Evolutionary conservation across 2,888 invertebrate genomes (phyloP).

Genomic region (Gastrophysa polygoni): DNA sequence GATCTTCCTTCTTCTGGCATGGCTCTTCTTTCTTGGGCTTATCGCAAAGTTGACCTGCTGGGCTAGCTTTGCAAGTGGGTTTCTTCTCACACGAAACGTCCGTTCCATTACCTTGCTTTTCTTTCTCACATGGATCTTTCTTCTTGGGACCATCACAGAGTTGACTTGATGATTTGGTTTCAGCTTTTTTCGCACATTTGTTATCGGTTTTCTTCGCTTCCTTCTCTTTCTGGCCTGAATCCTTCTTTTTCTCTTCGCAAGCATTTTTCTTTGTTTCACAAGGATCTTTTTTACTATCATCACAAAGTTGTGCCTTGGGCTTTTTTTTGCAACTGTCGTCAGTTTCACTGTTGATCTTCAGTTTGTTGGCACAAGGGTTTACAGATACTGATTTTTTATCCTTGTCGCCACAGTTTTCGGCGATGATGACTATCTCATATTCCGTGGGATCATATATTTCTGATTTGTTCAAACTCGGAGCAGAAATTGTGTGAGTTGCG

Average conservation of each 20-base stretch:
- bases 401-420: background rate
- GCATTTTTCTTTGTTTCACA: background rate
- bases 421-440: slow-evolving; percentile 9
- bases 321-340: background rate
- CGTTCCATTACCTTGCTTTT: background rate
- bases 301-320: background rate
- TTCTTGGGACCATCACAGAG: background rate
- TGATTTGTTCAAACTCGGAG: slow-evolving; percentile 6
- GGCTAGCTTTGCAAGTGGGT: background rate
- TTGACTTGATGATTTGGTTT: too few relatives aligned
- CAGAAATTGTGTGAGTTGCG: slow-evolving; percentile 1
- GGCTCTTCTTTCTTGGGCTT: background rate
- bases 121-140: background rate
- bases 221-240: background rate
- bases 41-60: too few relatives aligned
- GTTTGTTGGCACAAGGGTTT: background rate
- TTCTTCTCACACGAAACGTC: background rate
- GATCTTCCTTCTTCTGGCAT: background rate
- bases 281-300: background rate
- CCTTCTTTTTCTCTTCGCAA: background rate
- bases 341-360: background rate
- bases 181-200: too few relatives aligned
- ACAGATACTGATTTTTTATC: background rate
- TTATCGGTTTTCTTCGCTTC: too few relatives aligned
- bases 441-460: slow-evolving; percentile 15